Conservation (phyloP, 1,140 invertebrate genomes). For the Zaprionus ornatus region DNA sequence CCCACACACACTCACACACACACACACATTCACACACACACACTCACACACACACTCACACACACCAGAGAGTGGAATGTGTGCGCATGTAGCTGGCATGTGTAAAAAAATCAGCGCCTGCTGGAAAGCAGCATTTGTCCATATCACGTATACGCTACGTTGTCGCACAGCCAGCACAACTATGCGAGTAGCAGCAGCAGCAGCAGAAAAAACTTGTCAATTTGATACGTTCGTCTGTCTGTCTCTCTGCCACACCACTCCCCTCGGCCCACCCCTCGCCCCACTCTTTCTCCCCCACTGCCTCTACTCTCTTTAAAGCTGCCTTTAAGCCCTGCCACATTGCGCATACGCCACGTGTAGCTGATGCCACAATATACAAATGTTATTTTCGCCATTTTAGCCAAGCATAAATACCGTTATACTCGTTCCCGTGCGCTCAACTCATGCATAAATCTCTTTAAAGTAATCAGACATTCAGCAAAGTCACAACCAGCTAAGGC, state of each 20-base stretch:
- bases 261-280: too few relatives aligned
- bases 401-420: constrained; percentile 29
- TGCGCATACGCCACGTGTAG: constrained; percentile 55
- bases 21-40: constrained; percentile 7
- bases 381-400: constrained; percentile 19
- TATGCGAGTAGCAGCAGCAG: neutral
- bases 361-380: constrained; percentile 37
- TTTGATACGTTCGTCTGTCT: constrained; percentile 42
- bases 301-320: constrained; percentile 21
- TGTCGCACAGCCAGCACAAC: constrained; percentile 33
- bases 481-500: neutral
- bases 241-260: neutral
- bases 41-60: constrained; percentile 7
- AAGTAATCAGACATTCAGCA: constrained; percentile 40
- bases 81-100: neutral
- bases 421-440: constrained; percentile 16
- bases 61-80: neutral
- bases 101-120: constrained; percentile 66
- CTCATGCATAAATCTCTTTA: constrained; percentile 72
- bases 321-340: constrained; percentile 45
- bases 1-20: constrained; percentile 1
- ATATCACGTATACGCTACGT: constrained; percentile 74
- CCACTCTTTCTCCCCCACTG: too few relatives aligned
- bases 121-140: constrained; percentile 56
- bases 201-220: constrained; percentile 60